Conservation (phyloP, 2,113 vertebrate species). For the Salvelinus namaycush region DNA sequence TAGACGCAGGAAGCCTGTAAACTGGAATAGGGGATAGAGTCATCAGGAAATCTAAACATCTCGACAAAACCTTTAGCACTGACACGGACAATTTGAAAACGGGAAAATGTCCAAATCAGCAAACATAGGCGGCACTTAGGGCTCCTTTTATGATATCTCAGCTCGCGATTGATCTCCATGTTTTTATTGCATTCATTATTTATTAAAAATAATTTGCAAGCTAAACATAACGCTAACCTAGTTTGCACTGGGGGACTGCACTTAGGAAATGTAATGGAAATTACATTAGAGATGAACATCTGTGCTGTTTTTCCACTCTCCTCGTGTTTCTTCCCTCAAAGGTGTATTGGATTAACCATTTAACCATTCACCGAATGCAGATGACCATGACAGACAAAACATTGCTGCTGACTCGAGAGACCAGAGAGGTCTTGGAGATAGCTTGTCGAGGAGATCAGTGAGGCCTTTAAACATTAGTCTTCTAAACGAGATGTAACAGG, state of each 20-base stretch:
- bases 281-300: slow-evolving; percentile 89
- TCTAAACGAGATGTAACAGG: not conserved
- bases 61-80: slow-evolving; percentile 49
- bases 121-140: slow-evolving; percentile 70
- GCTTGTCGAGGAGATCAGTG: too few species aligned
- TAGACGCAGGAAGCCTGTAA: not conserved
- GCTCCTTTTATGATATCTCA: slow-evolving; percentile 83
- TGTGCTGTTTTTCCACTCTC: slow-evolving; percentile 85
- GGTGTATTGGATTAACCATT: slow-evolving; percentile 87
- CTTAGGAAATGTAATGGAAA: slow-evolving; percentile 92
- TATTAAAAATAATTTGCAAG: slow-evolving; percentile 93
- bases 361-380: slow-evolving; percentile 69
- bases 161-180: slow-evolving; percentile 85
- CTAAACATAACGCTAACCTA: slow-evolving; percentile 90
- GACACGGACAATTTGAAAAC: slow-evolving; percentile 41
- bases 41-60: slow-evolving; percentile 34
- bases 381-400: slow-evolving; percentile 60
- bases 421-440: slow-evolving; percentile 31
- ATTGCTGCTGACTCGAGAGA: slow-evolving; percentile 50
- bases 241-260: slow-evolving; percentile 88
- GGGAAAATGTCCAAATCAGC: slow-evolving; percentile 68
- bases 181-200: slow-evolving; percentile 94
- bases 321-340: slow-evolving; percentile 68
- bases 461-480: not conserved
- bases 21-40: not conserved